Conservation (phyloP, 1,140 invertebrate genomes). For the Heliconius hewitsoni region DNA sequence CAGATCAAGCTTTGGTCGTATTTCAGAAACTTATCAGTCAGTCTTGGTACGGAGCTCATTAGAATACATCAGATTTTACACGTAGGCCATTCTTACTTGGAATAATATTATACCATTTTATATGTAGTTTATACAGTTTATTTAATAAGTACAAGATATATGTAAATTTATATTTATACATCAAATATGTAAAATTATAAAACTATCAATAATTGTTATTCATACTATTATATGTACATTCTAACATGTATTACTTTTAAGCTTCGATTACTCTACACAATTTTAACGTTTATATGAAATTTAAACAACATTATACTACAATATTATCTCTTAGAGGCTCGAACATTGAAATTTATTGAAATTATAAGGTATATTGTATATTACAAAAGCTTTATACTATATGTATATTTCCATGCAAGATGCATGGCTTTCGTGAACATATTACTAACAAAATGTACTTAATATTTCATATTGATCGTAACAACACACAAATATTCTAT, state of each 20-base stretch:
- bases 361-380: background rate
- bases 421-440: conserved; percentile 23
- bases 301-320: background rate
- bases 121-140: background rate
- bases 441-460: conserved; percentile 14
- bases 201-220: background rate
- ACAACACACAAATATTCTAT: background rate
- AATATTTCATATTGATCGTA: conserved; percentile 24
- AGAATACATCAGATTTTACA: background rate
- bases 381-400: background rate
- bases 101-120: background rate
- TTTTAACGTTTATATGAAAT: background rate
- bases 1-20: background rate
- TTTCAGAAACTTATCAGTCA: background rate
- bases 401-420: conserved; percentile 20
- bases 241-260: background rate
- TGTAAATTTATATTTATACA: background rate
- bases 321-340: background rate
- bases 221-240: background rate
- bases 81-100: background rate
- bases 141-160: background rate
- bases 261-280: background rate
- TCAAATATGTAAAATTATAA: background rate
- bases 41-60: background rate
- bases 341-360: background rate